Evolutionary conservation across 2,113 vertebrate species (phyloP), one percentile per base, ranked within the genome.

Genomic region (Rhineura floridana): DNA sequence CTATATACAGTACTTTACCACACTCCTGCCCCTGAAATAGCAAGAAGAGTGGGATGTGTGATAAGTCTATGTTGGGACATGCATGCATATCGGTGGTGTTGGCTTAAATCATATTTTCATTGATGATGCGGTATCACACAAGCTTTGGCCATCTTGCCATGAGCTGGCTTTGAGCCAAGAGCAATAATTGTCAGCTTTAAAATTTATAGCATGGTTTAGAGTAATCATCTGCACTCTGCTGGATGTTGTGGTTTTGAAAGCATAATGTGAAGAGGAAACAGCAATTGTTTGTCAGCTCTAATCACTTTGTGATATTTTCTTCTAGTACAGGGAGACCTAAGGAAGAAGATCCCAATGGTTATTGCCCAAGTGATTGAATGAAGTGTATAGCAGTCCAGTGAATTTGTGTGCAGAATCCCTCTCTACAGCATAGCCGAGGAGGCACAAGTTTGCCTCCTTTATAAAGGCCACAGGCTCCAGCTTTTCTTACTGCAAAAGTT

Each of bases 101-200:
- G 87, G 88, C 90, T 93, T 93, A 84, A 91, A 91, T 90, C 91
- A 87, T 87, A 42, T 91, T 95, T 79, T 78, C 55, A 85, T 9
- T 92, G 92, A 94, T 86, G 52, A 65, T 62, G 90, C 83, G 85
- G 73, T 80, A 75, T 87, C 92, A 83, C 83, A 50, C 42, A 85
- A 93, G 69, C 63, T 62, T 91, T 91, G 91, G 91, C 48, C 85
- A 90, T 82, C 92, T 95, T 92, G 59, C 86, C 84, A 39, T 91
- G 59, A 87, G 84, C 73, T 72, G 59, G 55, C 91, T 89, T 84
- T 48, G 77, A 90, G 88, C 30, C 69, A 87, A 92, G 85, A 81
- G 69, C 84, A 59, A 70, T 86, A 75, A 93, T 91, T 93, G 86
- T 95, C 93, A 81, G 69, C 87, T 92, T 75, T 80, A 91, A 92